Conservation (phyloP, 1,140 invertebrate genomes). For the Drosophila repleta region DNA sequence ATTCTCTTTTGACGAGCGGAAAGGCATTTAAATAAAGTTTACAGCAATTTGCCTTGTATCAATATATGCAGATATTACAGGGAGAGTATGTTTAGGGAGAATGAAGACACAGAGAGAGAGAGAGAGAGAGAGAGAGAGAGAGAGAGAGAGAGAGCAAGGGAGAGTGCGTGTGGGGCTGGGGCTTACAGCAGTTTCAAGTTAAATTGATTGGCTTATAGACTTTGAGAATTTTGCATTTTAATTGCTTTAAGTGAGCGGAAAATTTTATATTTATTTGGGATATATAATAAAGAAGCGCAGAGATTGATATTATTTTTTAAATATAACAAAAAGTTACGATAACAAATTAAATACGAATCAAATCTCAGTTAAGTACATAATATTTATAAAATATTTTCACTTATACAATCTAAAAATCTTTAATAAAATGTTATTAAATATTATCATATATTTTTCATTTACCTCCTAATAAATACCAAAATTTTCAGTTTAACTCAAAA, state of each 20-base stretch:
- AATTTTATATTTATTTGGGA: neutral
- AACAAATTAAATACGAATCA: too few relatives aligned
- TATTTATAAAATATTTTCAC: too few relatives aligned
- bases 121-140: neutral
- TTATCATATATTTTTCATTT: too few relatives aligned
- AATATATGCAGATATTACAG: neutral
- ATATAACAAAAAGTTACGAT: too few relatives aligned
- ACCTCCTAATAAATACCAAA: too few relatives aligned
- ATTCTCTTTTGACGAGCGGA: slow-evolving; percentile 24
- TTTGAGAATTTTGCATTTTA: slow-evolving; percentile 13
- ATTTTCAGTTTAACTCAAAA: too few relatives aligned
- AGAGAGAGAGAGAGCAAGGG: neutral
- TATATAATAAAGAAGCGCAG: neutral
- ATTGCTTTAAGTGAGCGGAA: neutral
- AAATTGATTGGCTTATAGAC: slow-evolving; percentile 52
- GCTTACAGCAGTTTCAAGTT: slow-evolving; percentile 36
- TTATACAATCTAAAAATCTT: too few relatives aligned
- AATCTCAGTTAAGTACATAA: too few relatives aligned
- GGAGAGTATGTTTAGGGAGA: neutral
- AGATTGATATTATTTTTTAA: neutral
- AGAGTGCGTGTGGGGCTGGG: too few relatives aligned
- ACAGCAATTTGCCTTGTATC: slow-evolving; percentile 10
- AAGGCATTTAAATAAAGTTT: slow-evolving; percentile 46
- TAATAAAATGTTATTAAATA: too few relatives aligned
- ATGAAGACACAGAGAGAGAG: neutral